Percentiles rank a stretch among this genome's conserved stretches.
These are phyloP conservation scores for Lagodon rhomboides DNA, from an alignment of 2,797 vertebrate species.

Conservation along the genomic window DNA sequence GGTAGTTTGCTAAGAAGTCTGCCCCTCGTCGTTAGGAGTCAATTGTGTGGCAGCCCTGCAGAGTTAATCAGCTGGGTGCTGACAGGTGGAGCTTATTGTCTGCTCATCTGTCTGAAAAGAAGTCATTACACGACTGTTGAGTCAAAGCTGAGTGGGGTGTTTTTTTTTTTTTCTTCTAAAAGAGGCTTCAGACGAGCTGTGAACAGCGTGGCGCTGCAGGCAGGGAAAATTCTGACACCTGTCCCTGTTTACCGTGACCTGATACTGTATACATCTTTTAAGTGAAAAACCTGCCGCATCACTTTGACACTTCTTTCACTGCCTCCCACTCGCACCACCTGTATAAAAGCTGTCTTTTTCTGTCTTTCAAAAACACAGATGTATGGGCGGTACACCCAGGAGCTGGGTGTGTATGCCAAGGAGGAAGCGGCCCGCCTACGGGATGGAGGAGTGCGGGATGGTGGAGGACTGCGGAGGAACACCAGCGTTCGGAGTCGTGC, in stretches of 20 bases:
- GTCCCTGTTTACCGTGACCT: slow-evolving; percentile 30
- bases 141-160: slow-evolving; percentile 36
- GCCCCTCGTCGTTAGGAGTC: slow-evolving; percentile 69
- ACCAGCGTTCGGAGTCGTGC: slow-evolving; percentile 80
- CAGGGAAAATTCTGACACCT: slow-evolving; percentile 24
- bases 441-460: slow-evolving; percentile 88
- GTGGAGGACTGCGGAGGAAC: slow-evolving; percentile 82
- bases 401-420: slow-evolving; percentile 95
- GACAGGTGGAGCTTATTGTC: slow-evolving; percentile 75
- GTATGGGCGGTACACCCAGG: slow-evolving; percentile 98
- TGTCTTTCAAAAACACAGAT: slow-evolving; percentile 85
- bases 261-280: slow-evolving; percentile 18
- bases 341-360: slow-evolving; percentile 32
- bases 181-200: slow-evolving; percentile 21
- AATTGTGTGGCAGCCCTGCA: slow-evolving; percentile 69
- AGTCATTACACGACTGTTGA: slow-evolving; percentile 42
- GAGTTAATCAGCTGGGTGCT: slow-evolving; percentile 70
- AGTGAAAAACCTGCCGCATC: slow-evolving; percentile 33
- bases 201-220: slow-evolving; percentile 10
- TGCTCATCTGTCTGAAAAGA: slow-evolving; percentile 63
- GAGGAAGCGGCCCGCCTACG: slow-evolving; percentile 93
- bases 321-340: slow-evolving; percentile 36
- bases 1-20: slow-evolving; percentile 32
- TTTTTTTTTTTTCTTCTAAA: slow-evolving; percentile 6
- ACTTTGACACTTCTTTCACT: slow-evolving; percentile 13